Conservation (phyloP, 2,113 vertebrate species). For the Microtus pennsylvanicus region DNA sequence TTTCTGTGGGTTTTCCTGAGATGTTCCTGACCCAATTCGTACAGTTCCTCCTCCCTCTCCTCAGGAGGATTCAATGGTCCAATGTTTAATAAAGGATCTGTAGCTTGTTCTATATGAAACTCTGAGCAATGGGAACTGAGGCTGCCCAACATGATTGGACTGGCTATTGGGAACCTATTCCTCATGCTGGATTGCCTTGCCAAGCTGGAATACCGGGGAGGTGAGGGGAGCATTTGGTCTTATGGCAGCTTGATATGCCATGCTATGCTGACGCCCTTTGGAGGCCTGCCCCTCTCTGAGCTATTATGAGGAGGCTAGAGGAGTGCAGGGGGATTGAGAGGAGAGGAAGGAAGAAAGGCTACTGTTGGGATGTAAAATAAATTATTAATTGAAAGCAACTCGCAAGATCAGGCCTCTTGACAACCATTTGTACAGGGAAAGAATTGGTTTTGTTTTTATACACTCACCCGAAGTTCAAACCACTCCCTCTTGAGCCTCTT, state of each 20-base stretch:
- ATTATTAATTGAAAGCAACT: background rate
- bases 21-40: background rate
- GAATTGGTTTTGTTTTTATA: background rate
- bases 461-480: background rate
- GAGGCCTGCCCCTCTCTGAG: background rate
- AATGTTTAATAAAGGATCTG: background rate
- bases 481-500: background rate
- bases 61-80: background rate
- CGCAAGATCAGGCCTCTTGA: background rate
- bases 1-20: background rate
- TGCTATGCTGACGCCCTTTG: background rate
- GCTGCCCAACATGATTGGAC: background rate
- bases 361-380: background rate
- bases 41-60: background rate
- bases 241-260: background rate
- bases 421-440: background rate
- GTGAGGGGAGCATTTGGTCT: background rate
- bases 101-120: background rate
- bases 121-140: background rate
- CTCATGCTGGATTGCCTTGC: background rate
- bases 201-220: background rate
- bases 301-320: background rate
- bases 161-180: background rate
- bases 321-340: accelerated
- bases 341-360: background rate